Base-by-base conservation (phyloP, 2,113 vertebrate genomes). In the Xiphias gladius region DNA sequence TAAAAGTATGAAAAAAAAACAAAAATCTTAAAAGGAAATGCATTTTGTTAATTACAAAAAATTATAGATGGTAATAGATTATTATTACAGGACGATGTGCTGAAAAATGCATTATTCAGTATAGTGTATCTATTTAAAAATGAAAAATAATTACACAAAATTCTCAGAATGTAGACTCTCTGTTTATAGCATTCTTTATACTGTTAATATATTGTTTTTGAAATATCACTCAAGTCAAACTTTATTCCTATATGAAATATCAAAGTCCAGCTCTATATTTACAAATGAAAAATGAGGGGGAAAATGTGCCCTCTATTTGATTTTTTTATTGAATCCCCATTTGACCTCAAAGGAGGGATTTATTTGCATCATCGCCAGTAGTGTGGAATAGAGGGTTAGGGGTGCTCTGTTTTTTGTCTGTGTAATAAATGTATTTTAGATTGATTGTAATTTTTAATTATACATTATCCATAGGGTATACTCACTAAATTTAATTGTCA, bases 191-290 rank as follows among this genome's bases (percentile, higher is more conserved):
- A 58, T 6, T 39, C 6, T 19, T 68, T 28, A 20, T 6, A 32
- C 14, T 5, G 1, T 69, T 19, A 30, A 66, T 28, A 57, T 66
- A 7, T 43, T 28, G 13, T 63, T 37, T 54, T 75, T 50, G 0
- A 83, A 75, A 13, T 54, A 70, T 79, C 2, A 32, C 12, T 70
- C 9, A n/a, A 35, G 11, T 32, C 3, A 76, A 11, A 28, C 35
- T 63, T 63, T 43, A 43, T 65, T 79, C 14, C 14, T 74, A 12
- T 5, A 41, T 6, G 0, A 57, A 2, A 69, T 67, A 19, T 48
- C 5, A 61, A 43, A 70, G 43, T 83, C 1, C 7, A 64, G 61
- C 20, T 80, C 20, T 41, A 24, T 55, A 74, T 57, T 83, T 73
- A 46, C 17, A 54, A 48, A 64, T 59, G 1, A 43, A 69, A 80